phyloP scores from a whole-genome alignment of 2,888 invertebrate species.

The Helobdella robusta region DNA sequence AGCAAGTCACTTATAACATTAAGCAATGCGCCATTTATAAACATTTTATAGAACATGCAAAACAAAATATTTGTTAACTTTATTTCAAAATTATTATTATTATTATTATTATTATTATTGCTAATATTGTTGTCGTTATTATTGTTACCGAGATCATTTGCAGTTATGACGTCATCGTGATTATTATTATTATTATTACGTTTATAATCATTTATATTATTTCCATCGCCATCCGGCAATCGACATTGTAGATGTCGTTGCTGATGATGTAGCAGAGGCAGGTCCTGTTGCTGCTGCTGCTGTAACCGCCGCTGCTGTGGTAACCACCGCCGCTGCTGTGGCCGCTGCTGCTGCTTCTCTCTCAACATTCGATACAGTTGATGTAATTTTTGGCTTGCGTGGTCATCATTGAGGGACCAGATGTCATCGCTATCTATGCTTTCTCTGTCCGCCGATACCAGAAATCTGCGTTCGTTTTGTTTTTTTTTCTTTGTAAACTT shows the following conservation, averaged over 20 bases:
- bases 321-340: not conserved
- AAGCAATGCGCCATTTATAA: not conserved
- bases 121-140: not conserved
- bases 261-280: not conserved
- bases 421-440: no score
- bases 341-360: no score
- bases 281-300: conserved; percentile 12
- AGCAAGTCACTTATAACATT: conserved; percentile 2
- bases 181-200: not conserved
- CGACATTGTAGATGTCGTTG: no score
- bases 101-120: not conserved
- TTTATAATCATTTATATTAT: not conserved
- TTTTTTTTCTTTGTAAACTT: no score
- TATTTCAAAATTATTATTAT: not conserved
- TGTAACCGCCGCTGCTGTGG: not conserved
- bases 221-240: not conserved
- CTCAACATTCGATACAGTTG: no score
- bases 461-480: no score
- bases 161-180: not conserved
- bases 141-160: not conserved
- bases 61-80: not conserved
- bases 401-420: no score
- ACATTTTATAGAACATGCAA: not conserved
- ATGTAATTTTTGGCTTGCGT: no score
- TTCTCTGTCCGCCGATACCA: no score